Evolutionary conservation across 2,888 invertebrate species (phyloP).

Genomic region (Drosophila quinaria): DNA sequence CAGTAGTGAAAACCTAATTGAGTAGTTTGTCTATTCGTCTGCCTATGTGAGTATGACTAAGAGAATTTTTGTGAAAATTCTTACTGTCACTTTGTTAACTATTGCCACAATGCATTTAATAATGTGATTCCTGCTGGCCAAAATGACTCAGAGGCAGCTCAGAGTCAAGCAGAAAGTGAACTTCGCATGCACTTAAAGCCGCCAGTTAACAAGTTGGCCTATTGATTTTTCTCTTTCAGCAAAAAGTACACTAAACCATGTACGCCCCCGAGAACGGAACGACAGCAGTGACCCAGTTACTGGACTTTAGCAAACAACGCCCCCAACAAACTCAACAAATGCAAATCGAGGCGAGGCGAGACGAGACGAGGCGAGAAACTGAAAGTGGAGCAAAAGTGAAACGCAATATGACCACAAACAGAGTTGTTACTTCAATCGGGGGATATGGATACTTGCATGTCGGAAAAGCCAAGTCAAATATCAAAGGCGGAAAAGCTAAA

Average conservation of each 20-base stretch:
- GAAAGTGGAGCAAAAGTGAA: slow-evolving; percentile 83
- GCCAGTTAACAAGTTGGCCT: slow-evolving; percentile 58
- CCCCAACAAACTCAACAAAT: slow-evolving; percentile 62
- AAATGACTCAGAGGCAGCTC: slow-evolving; percentile 6
- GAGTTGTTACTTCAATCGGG: slow-evolving; percentile 17
- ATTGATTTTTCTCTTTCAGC: slow-evolving; percentile 62
- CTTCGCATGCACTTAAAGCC: slow-evolving; percentile 60
- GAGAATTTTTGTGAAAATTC: too few species aligned
- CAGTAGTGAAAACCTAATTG: too few species aligned
- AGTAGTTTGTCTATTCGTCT: too few species aligned
- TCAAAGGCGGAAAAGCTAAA: slow-evolving; percentile 70
- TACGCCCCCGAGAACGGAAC: slow-evolving; percentile 40
- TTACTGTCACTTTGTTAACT: not conserved
- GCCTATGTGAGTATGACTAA: too few species aligned
- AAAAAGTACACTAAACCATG: slow-evolving; percentile 65
- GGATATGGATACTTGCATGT: slow-evolving; percentile 24
- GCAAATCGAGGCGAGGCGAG: slow-evolving; percentile 60
- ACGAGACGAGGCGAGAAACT: slow-evolving; percentile 61
- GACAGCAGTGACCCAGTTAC: slow-evolving; percentile 72
- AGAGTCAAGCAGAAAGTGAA: slow-evolving; percentile 25
- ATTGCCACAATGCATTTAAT: too few species aligned
- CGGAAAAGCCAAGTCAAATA: slow-evolving; percentile 80
- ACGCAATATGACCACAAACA: slow-evolving; percentile 83
- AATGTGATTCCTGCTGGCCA: not conserved
- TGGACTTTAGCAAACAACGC: slow-evolving; percentile 66